Percentiles rank a stretch among this genome's conserved stretches.
Evolutionary conservation across 2,113 vertebrate species (phyloP).

Genomic region (Sinocyclocheilus maitianheensis): DNA sequence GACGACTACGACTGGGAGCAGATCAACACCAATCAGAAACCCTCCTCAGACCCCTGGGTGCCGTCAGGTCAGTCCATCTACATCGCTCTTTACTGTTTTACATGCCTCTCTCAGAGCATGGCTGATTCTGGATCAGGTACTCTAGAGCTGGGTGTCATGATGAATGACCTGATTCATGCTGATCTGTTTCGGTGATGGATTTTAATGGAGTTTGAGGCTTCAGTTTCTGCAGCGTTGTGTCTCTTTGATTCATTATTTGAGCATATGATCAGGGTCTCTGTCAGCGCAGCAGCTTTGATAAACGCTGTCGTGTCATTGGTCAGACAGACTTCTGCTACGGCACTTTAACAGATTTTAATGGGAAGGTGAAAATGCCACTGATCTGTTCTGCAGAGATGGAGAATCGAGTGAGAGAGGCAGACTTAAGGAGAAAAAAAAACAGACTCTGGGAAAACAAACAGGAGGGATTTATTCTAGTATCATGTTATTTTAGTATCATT

Average conservation of each 20-base stretch:
- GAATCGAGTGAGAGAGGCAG: background rate
- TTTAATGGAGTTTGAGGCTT: background rate
- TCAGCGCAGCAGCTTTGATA: constrained; percentile 20
- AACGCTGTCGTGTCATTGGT: constrained; percentile 29
- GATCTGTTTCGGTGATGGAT: background rate
- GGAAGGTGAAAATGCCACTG: background rate
- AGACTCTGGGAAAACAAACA: no score
- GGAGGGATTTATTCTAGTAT: no score
- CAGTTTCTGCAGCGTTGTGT: constrained; percentile 16
- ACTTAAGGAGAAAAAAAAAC: no score
- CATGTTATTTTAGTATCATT: no score
- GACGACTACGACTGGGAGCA: constrained; percentile 95
- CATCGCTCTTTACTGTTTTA: background rate
- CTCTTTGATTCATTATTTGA: constrained; percentile 45
- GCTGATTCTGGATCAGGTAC: background rate
- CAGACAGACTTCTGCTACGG: background rate
- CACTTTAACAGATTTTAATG: background rate
- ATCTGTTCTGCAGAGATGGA: background rate
- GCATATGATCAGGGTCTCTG: constrained; percentile 19
- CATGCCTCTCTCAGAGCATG: background rate
- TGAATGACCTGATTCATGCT: background rate
- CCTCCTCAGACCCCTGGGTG: constrained; percentile 78
- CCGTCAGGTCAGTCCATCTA: constrained; percentile 81
- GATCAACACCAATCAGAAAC: constrained; percentile 77
- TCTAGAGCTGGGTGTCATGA: background rate